phyloP scores from a whole-genome alignment of 2,113 vertebrate species.

The Campylomormyrus tamandua region DNA sequence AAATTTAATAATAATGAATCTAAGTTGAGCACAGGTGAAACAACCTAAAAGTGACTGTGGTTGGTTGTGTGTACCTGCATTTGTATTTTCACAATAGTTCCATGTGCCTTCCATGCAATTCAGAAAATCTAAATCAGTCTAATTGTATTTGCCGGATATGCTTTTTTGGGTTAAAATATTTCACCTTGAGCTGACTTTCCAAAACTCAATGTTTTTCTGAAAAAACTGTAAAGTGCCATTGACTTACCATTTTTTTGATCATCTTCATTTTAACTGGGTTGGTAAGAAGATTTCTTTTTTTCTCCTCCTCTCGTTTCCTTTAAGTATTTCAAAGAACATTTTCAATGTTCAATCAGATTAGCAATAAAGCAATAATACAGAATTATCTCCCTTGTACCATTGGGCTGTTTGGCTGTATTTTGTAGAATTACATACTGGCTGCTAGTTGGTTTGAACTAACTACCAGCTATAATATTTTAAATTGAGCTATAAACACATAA shows the following conservation, averaged over 20 bases:
- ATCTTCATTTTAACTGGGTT: conserved; percentile 98
- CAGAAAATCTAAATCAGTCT: not conserved
- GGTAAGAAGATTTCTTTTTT: conserved; percentile 86
- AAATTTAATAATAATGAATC: not conserved
- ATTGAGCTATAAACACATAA: not conserved
- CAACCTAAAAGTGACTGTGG: no score
- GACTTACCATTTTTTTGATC: conserved; percentile 83
- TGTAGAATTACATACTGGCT: not conserved
- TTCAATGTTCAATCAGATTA: not conserved
- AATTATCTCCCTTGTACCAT: not conserved
- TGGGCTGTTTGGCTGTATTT: not conserved
- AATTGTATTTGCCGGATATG: not conserved
- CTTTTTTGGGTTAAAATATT: not conserved
- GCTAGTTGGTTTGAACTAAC: not conserved
- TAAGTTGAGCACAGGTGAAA: not conserved
- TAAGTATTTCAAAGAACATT: conserved; percentile 19
- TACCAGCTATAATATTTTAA: not conserved
- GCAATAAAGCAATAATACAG: not conserved
- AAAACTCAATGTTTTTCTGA: not conserved
- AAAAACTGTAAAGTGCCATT: not conserved
- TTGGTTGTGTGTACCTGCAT: not conserved
- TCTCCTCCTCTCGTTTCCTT: conserved; percentile 90
- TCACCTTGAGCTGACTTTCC: not conserved
- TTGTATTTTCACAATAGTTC: not conserved
- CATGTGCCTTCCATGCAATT: not conserved